A percentile compares a stretch with the other conserved stretches of the same genome.
Conservation (phyloP, 2,797 vertebrate genomes). For the Furcifer pardalis region DNA sequence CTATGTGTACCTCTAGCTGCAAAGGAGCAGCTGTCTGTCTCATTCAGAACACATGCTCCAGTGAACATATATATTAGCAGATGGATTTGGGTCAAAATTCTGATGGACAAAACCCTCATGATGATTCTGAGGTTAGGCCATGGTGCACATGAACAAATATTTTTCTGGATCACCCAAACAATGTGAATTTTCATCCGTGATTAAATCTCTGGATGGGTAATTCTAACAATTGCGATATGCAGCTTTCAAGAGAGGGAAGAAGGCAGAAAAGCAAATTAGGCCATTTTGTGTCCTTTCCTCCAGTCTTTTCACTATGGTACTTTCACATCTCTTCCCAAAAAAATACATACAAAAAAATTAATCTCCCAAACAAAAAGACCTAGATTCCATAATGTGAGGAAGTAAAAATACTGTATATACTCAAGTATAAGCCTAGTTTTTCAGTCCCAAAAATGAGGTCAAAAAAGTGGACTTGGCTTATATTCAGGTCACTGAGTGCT, state of each 20-base stretch:
- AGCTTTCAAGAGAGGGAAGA: too few relatives aligned
- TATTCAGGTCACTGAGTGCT: too few relatives aligned
- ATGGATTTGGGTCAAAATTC: neutral
- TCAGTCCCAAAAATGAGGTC: too few relatives aligned
- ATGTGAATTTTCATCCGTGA: neutral
- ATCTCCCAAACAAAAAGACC: neutral
- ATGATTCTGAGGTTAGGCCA: neutral
- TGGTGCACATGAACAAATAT: neutral
- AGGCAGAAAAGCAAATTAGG: neutral
- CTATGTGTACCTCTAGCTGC: neutral
- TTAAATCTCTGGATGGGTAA: neutral
- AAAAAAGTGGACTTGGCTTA: too few relatives aligned
- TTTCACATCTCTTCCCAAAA: too few relatives aligned
- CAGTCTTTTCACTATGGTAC: neutral
- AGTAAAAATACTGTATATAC: too few relatives aligned
- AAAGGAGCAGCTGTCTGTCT: neutral
- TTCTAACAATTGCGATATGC: neutral
- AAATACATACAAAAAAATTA: neutral
- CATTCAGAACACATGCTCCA: neutral
- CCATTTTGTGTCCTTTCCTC: neutral
- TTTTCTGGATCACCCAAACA: neutral
- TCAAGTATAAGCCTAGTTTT: too few relatives aligned
- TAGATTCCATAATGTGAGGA: neutral
- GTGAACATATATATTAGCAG: neutral
- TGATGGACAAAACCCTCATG: neutral